phyloP scores from a whole-genome alignment of 2,888 invertebrate genomes.

The Hetaerina titia region DNA sequence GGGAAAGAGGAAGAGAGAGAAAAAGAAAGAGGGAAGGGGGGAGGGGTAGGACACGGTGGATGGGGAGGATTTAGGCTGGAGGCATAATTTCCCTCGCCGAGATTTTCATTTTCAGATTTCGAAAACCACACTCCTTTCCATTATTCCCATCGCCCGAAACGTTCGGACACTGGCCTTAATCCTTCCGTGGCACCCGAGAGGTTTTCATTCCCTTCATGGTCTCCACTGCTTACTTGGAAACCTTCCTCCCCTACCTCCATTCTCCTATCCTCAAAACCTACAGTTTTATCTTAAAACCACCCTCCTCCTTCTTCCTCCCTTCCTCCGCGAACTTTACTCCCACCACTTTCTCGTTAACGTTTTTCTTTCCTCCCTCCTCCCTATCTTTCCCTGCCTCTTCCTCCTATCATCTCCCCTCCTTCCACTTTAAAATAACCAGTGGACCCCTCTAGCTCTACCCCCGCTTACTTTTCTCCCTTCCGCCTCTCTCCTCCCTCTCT shows the following conservation, averaged over 20 bases:
- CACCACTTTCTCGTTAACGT: background rate
- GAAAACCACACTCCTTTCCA: conserved; percentile 62
- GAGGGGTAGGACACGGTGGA: background rate
- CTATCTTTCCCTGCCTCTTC: background rate
- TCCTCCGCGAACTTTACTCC: background rate
- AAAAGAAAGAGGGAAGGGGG: background rate
- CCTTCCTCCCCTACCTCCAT: background rate
- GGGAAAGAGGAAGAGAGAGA: no score
- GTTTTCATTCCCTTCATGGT: background rate
- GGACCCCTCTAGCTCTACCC: background rate
- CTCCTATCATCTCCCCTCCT: background rate
- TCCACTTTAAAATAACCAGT: background rate
- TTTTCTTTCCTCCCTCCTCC: background rate
- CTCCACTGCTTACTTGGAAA: background rate
- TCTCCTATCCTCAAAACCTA: background rate
- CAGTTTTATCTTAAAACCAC: background rate
- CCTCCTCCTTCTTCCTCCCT: no score
- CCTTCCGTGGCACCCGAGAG: conserved; percentile 23
- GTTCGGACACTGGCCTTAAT: conserved; percentile 62
- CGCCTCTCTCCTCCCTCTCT: background rate
- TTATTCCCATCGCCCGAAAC: conserved; percentile 50
- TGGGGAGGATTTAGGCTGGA: background rate
- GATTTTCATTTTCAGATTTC: conserved; percentile 58
- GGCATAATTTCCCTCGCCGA: conserved; percentile 62
- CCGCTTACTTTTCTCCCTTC: background rate